Percentiles rank a stretch among this genome's conserved stretches.
phyloP scores from a whole-genome alignment of 2,888 invertebrate genomes.

The Lasioglossum malachurum region DNA sequence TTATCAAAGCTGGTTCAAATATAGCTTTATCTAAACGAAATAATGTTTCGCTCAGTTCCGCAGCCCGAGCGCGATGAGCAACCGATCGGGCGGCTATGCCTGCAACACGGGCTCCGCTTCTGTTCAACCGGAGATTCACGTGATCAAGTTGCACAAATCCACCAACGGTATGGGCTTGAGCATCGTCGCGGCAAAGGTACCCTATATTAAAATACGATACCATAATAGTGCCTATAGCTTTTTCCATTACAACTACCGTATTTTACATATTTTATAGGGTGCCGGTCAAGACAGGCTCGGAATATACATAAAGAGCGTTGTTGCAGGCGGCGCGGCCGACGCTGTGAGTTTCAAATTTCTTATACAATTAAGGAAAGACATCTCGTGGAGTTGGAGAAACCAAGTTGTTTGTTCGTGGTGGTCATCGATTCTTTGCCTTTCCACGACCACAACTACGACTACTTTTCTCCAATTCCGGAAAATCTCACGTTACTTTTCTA shows the following conservation, averaged over 20 bases:
- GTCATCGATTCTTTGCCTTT: too few relatives aligned
- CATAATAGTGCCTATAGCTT: neutral
- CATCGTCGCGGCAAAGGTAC: conserved; percentile 98
- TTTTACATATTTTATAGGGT: conserved; percentile 85
- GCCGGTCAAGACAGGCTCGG: conserved; percentile 94
- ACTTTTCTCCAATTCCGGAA: neutral
- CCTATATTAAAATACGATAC: neutral
- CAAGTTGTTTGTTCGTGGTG: too few relatives aligned
- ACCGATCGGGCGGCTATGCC: conserved; percentile 86
- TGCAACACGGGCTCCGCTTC: conserved; percentile 78
- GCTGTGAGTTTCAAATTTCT: conserved; percentile 85
- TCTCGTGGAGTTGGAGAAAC: too few relatives aligned
- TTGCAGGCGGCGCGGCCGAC: conserved; percentile 96
- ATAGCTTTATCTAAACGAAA: neutral
- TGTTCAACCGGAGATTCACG: conserved; percentile 91
- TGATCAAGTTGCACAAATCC: conserved; percentile 96
- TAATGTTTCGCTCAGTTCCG: conserved; percentile 84
- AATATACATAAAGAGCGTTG: conserved; percentile 99
- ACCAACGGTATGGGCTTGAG: conserved; percentile 99
- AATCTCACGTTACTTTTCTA: neutral
- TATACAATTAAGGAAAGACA: neutral
- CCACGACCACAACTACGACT: neutral
- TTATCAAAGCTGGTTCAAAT: too few relatives aligned
- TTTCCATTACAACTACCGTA: neutral
- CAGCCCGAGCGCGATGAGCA: conserved; percentile 89